phyloP scores from a whole-genome alignment of 2,797 vertebrate genomes.

The Enteromius mattozi region DNA sequence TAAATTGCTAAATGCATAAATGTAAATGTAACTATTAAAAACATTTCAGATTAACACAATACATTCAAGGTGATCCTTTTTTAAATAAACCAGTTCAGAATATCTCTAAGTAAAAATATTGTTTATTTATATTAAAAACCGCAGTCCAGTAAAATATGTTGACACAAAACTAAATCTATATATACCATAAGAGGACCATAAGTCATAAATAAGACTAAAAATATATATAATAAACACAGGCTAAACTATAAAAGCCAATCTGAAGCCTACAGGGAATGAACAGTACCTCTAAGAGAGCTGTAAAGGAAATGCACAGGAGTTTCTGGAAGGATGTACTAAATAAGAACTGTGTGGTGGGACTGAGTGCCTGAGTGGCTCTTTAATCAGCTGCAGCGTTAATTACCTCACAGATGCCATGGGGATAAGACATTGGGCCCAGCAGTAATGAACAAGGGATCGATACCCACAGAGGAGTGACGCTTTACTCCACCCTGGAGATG shows the following conservation, averaged over 20 bases:
- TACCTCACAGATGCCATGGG: slow-evolving; percentile 70
- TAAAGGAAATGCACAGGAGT: background rate
- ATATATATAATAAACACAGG: too few relatives aligned
- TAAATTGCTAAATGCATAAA: background rate
- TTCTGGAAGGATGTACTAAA: background rate
- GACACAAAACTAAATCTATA: background rate
- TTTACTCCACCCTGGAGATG: slow-evolving; percentile 65
- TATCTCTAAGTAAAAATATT: background rate
- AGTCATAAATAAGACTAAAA: background rate
- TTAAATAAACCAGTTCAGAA: background rate
- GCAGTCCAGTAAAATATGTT: background rate
- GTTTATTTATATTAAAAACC: background rate
- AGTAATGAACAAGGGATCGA: slow-evolving; percentile 77
- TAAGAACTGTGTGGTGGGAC: slow-evolving; percentile 3
- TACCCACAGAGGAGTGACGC: slow-evolving; percentile 68
- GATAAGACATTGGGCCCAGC: slow-evolving; percentile 67
- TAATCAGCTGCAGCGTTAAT: slow-evolving; percentile 78
- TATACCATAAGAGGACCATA: background rate
- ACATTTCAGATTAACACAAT: background rate
- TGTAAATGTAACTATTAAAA: background rate
- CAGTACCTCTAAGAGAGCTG: slow-evolving; percentile 4
- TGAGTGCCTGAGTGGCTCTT: slow-evolving; percentile 62
- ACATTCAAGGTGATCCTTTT: background rate
- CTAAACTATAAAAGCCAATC: background rate
- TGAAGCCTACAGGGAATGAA: background rate